Percentiles rank a stretch among this genome's conserved stretches.
Conservation (phyloP, 2,888 invertebrate species). For the Drosophila demipolita region DNA sequence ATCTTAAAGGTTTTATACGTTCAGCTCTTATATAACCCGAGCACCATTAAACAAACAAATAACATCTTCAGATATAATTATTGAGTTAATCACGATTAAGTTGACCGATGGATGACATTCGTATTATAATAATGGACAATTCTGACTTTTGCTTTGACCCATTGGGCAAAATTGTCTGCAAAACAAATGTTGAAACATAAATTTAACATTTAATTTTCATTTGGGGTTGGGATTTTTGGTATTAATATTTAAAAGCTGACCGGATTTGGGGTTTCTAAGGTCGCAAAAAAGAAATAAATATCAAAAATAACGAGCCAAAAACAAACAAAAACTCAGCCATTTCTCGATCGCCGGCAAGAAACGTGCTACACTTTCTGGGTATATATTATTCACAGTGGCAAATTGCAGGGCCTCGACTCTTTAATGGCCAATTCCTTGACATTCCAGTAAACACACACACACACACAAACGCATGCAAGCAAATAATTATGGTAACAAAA, state of each 20-base stretch:
- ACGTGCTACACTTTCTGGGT: constrained; percentile 27
- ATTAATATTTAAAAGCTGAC: constrained; percentile 33
- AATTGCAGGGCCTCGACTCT: constrained; percentile 43
- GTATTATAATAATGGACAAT: background rate
- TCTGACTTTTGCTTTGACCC: background rate
- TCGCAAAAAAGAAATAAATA: constrained; percentile 6
- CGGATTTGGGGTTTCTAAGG: constrained; percentile 53
- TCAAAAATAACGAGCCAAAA: background rate
- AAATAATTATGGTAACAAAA: constrained; percentile 52
- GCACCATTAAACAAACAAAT: background rate
- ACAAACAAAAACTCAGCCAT: constrained; percentile 22
- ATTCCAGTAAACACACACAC: constrained; percentile 39
- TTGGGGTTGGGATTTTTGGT: constrained; percentile 9
- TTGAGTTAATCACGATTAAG: background rate
- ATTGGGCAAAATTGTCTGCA: background rate
- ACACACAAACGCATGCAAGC: background rate
- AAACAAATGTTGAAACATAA: background rate
- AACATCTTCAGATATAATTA: background rate
- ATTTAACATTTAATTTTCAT: constrained; percentile 16
- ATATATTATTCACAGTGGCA: constrained; percentile 37
- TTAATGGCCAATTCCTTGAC: constrained; percentile 55
- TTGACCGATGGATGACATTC: background rate
- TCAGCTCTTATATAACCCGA: background rate
- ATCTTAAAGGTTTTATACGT: background rate
- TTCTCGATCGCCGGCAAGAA: background rate